Evolutionary conservation across 2,113 vertebrate species (phyloP).

Genomic region (Carassius auratus): DNA sequence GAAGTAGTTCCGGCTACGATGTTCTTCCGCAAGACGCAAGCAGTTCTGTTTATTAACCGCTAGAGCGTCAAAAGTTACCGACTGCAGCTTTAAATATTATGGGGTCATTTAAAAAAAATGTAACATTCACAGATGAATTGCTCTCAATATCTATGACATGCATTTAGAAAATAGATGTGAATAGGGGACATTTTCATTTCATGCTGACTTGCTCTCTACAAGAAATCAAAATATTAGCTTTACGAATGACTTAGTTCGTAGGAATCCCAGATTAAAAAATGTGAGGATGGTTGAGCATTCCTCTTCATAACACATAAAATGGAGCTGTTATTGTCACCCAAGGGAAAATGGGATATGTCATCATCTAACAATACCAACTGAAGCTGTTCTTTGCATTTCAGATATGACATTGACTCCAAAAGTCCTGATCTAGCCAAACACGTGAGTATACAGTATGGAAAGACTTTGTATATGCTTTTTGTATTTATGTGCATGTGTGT

Average conservation of each 20-base stretch:
- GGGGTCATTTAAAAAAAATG: not conserved
- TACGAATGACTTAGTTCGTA: not conserved
- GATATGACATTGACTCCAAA: constrained; percentile 94
- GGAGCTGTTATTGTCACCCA: not conserved
- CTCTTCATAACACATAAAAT: too few relatives aligned
- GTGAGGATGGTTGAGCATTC: not conserved
- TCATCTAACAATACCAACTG: not conserved
- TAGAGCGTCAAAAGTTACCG: too few relatives aligned
- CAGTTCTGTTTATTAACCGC: too few relatives aligned
- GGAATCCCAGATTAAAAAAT: not conserved
- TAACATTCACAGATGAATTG: not conserved
- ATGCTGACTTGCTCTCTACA: not conserved
- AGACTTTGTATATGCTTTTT: not conserved
- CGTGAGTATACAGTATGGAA: constrained; percentile 76
- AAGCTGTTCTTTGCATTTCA: constrained; percentile 70
- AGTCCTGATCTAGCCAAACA: constrained; percentile 93
- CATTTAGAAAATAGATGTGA: not conserved
- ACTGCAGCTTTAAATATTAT: not conserved
- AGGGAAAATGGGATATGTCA: not conserved
- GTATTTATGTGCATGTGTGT: constrained; percentile 12
- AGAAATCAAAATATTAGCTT: not conserved
- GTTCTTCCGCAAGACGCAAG: too few relatives aligned
- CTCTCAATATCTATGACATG: not conserved
- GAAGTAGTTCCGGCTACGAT: too few relatives aligned
- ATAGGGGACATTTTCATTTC: not conserved